phyloP scores from a whole-genome alignment of 2,888 invertebrate species.

The Tolmerus cingulatus region DNA sequence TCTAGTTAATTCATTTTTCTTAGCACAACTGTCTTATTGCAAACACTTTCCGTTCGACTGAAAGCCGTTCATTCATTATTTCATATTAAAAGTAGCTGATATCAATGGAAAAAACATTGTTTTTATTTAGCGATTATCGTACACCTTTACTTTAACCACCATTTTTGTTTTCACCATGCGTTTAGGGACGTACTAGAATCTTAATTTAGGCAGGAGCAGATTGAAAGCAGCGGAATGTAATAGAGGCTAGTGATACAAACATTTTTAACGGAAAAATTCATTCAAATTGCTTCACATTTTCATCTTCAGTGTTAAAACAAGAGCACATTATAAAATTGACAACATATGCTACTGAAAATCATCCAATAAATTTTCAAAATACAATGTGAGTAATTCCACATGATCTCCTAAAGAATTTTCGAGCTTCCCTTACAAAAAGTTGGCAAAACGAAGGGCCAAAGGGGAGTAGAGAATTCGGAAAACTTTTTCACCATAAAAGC shows the following conservation, averaged over 20 bases:
- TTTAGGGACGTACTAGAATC: background rate
- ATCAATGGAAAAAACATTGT: constrained; percentile 34
- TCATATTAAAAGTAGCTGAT: background rate
- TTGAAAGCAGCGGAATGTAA: background rate
- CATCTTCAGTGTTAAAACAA: background rate
- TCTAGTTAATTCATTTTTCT: background rate
- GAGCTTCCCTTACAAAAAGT: no score
- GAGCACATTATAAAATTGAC: background rate
- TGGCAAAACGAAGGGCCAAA: no score
- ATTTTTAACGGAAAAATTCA: background rate
- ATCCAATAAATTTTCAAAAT: no score
- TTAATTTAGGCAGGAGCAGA: background rate
- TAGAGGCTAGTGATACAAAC: background rate
- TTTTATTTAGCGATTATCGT: constrained; percentile 38
- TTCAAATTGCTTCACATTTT: background rate
- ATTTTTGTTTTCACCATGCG: constrained; percentile 39
- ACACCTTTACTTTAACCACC: constrained; percentile 42
- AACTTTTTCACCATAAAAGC: no score
- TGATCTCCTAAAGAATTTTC: no score
- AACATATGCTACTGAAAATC: no score
- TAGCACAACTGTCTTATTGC: background rate
- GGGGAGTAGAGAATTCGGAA: no score
- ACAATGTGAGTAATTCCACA: no score
- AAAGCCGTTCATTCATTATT: background rate
- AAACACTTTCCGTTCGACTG: background rate